A percentile compares a stretch with the other conserved stretches of the same genome.
Conservation (phyloP, 1,140 invertebrate species). For the Druon quercuslanigerum region DNA sequence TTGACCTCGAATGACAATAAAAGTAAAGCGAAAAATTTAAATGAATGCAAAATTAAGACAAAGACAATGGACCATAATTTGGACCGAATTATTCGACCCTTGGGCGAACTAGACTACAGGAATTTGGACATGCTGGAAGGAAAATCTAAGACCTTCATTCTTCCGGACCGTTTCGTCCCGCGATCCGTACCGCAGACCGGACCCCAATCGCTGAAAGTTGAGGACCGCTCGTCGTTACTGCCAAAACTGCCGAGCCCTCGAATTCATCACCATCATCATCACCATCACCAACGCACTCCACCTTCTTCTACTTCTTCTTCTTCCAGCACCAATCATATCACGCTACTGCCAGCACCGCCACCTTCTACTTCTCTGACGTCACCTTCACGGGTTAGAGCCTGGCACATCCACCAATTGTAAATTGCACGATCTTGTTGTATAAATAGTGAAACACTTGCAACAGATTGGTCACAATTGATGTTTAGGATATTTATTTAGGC, state of each 20-base stretch:
- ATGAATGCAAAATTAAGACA: conserved; percentile 3
- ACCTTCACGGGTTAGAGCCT: conserved; percentile 72
- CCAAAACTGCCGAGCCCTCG: conserved; percentile 51
- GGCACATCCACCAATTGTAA: conserved; percentile 56
- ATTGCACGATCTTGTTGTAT: conserved; percentile 45
- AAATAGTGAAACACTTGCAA: neutral
- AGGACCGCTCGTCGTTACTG: conserved; percentile 54
- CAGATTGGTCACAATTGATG: too few relatives aligned
- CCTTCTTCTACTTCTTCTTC: conserved; percentile 71
- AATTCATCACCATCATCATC: conserved; percentile 56
- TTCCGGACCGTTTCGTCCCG: conserved; percentile 60
- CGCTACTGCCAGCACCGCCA: conserved; percentile 67
- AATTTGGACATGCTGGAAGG: conserved; percentile 62
- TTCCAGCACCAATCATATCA: conserved; percentile 72
- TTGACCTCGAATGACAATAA: conserved; percentile 28
- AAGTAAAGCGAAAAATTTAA: neutral
- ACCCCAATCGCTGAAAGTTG: conserved; percentile 50
- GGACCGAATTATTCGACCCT: conserved; percentile 61
- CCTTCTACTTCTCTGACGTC: conserved; percentile 61
- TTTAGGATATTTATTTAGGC: too few relatives aligned
- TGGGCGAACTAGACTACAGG: conserved; percentile 57
- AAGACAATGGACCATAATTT: conserved; percentile 16
- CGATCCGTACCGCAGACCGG: conserved; percentile 54
- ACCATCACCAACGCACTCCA: conserved; percentile 57
- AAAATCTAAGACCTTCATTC: conserved; percentile 67